These are phyloP conservation scores for Salminus brasiliensis DNA, from an alignment of 2,113 vertebrate species.

Conservation along the genomic window DNA sequence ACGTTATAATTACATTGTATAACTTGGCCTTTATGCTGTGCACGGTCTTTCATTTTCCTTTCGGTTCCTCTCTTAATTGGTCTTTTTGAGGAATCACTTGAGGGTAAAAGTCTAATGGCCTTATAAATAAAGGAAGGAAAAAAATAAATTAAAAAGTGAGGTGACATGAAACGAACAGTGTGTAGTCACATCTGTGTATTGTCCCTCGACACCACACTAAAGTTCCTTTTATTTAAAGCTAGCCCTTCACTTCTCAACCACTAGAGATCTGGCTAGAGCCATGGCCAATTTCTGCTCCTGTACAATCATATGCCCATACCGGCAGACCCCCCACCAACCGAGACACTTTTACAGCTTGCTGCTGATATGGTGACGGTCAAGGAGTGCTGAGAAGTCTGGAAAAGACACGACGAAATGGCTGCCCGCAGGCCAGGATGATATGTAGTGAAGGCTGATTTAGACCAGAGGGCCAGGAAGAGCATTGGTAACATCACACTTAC, in stretches of 20 bases:
- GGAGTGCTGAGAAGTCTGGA: slow-evolving; percentile 1
- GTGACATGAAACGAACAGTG: slow-evolving; percentile 43
- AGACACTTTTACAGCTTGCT: slow-evolving; percentile 56
- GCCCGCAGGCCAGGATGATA: slow-evolving; percentile 25
- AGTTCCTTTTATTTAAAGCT: background rate
- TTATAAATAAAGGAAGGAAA: slow-evolving; percentile 23
- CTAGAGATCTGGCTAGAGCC: slow-evolving; percentile 20
- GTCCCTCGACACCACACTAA: slow-evolving; percentile 53
- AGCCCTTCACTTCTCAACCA: slow-evolving; percentile 28
- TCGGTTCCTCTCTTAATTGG: slow-evolving; percentile 53
- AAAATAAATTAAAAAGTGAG: slow-evolving; percentile 29
- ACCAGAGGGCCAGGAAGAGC: slow-evolving; percentile 1
- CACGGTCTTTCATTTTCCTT: slow-evolving; percentile 56
- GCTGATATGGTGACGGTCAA: slow-evolving; percentile 42
- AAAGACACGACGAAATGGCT: slow-evolving; percentile 39
- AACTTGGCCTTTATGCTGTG: slow-evolving; percentile 41
- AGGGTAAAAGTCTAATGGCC: slow-evolving; percentile 39
- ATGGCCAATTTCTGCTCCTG: slow-evolving; percentile 15
- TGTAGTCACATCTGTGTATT: slow-evolving; percentile 61
- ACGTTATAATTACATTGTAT: slow-evolving; percentile 53
- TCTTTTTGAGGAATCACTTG: slow-evolving; percentile 48
- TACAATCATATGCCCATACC: slow-evolving; percentile 31
- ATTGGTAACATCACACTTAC: too few species aligned
- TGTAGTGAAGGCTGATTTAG: slow-evolving; percentile 1
- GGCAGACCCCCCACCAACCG: slow-evolving; percentile 54